phyloP scores from a whole-genome alignment of 1,140 invertebrate genomes.

The Triops longicaudatus region DNA sequence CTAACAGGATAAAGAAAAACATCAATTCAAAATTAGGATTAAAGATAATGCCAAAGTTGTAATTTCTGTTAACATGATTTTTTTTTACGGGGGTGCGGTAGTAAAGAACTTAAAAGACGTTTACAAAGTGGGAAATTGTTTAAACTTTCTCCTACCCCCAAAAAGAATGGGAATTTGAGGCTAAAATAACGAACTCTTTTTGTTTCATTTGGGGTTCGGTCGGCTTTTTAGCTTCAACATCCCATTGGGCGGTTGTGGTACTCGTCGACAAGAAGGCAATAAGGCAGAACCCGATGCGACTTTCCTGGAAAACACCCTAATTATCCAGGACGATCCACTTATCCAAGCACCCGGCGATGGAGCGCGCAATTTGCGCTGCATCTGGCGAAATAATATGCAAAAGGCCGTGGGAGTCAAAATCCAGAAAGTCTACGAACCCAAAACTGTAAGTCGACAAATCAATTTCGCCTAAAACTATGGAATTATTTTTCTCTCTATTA shows the following conservation, averaged over 20 bases:
- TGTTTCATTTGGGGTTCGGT: background rate
- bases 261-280: slow-evolving; percentile 24
- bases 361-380: slow-evolving; percentile 35
- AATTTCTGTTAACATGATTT: too few species aligned
- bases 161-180: background rate
- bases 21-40: too few species aligned
- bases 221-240: slow-evolving; percentile 28
- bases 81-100: too few species aligned
- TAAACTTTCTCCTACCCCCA: too few species aligned
- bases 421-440: slow-evolving; percentile 22
- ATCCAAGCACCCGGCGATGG: slow-evolving; percentile 37
- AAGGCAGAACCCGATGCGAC: slow-evolving; percentile 30
- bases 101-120: too few species aligned
- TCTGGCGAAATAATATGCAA: slow-evolving; percentile 34
- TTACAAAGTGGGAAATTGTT: background rate
- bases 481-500: background rate
- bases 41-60: too few species aligned
- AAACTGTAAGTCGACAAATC: slow-evolving; percentile 13
- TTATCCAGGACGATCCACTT: slow-evolving; percentile 36
- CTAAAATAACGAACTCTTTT: slow-evolving; percentile 8
- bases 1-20: too few species aligned
- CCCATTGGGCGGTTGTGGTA: slow-evolving; percentile 32
- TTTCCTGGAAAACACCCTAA: slow-evolving; percentile 37
- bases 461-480: background rate
- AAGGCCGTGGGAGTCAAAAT: slow-evolving; percentile 31